These are phyloP conservation scores for Eptesicus fuscus DNA, from an alignment of 2,113 vertebrate species.

Conservation along the genomic window DNA sequence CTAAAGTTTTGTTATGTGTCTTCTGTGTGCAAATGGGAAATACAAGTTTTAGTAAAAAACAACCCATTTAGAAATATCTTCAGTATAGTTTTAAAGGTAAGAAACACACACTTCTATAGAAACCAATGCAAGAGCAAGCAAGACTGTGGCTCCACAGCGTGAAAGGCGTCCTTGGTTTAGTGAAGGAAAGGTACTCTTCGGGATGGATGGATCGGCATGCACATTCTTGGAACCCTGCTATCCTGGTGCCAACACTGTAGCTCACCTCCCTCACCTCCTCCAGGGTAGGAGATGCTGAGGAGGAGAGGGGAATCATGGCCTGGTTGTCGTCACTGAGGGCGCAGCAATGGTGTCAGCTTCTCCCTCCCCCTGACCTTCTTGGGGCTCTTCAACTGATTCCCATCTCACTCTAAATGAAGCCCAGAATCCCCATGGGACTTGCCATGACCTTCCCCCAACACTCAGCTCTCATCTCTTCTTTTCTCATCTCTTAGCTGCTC, in stretches of 20 bases:
- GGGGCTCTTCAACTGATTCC: accelerated
- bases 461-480: not conserved
- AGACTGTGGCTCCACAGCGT: accelerated
- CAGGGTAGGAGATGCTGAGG: too few species aligned
- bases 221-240: not conserved
- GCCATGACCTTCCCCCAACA: not conserved
- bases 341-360: too few species aligned
- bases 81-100: not conserved
- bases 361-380: not conserved
- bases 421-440: not conserved
- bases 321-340: accelerated
- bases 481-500: not conserved
- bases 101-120: not conserved
- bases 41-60: not conserved
- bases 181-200: not conserved
- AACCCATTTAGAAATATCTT: not conserved
- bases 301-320: too few species aligned
- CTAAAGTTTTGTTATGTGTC: not conserved
- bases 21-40: not conserved
- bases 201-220: too few species aligned
- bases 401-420: not conserved
- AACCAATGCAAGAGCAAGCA: not conserved
- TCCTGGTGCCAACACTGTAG: accelerated
- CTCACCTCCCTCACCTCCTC: not conserved
- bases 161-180: not conserved